Conservation (phyloP, 2,888 invertebrate species). For the Callosobruchus maculatus region DNA sequence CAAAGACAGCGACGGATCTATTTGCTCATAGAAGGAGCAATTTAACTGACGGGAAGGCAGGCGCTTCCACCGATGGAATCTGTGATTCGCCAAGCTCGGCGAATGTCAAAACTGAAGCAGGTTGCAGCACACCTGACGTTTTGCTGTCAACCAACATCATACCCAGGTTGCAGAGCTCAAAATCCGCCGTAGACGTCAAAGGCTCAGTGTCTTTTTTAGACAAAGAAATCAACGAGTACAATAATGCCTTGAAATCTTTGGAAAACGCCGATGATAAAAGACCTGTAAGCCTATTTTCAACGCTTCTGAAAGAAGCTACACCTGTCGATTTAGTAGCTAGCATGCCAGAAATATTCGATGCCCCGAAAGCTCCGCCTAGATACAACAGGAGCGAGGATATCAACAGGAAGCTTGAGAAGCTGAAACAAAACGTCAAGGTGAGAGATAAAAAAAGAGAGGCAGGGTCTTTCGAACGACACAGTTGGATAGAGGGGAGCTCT, state of each 20-base stretch:
- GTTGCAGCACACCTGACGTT: conserved; percentile 38
- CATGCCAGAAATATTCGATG: conserved; percentile 29
- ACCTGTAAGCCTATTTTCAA: conserved; percentile 34
- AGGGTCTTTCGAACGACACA: not conserved
- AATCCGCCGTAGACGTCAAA: conserved; percentile 22
- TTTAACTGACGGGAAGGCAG: not conserved
- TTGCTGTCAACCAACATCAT: conserved; percentile 34
- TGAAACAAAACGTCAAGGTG: conserved; percentile 59
- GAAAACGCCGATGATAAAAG: conserved; percentile 24
- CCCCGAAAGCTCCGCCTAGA: conserved; percentile 54
- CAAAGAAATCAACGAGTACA: conserved; percentile 15
- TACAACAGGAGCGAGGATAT: conserved; percentile 49
- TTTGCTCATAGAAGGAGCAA: not conserved
- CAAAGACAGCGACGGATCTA: conserved; percentile 32
- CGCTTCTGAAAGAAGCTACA: not conserved
- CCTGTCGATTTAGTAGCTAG: not conserved
- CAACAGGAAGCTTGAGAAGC: conserved; percentile 54
- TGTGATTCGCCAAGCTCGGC: conserved; percentile 23
- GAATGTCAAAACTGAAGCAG: not conserved
- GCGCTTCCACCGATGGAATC: conserved; percentile 14
- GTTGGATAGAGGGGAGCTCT: conserved; percentile 24
- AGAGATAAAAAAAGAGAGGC: conserved; percentile 31
- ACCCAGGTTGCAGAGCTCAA: conserved; percentile 32
- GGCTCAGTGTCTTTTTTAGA: not conserved
- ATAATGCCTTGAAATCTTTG: conserved; percentile 22